phyloP scores from a whole-genome alignment of 2,888 invertebrate species.

The Drosophila rubida region DNA sequence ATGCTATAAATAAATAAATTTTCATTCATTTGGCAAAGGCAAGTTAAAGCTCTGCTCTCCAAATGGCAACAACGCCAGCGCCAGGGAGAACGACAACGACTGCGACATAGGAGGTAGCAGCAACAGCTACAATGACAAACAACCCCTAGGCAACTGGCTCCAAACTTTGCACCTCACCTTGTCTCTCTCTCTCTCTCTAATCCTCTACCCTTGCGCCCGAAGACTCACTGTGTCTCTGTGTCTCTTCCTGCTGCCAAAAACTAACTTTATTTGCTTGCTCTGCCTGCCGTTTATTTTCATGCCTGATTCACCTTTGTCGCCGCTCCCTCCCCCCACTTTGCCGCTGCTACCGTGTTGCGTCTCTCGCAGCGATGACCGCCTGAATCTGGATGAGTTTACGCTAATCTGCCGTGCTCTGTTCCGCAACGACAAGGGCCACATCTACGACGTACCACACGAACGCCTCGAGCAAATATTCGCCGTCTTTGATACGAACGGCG shows the following conservation, averaged over 20 bases:
- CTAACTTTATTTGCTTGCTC: constrained; percentile 56
- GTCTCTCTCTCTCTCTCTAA: not conserved
- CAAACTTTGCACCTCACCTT: constrained; percentile 15
- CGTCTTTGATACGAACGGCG: constrained; percentile 92
- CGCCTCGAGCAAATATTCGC: constrained; percentile 91
- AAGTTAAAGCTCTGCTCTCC: constrained; percentile 41
- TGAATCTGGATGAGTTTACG: constrained; percentile 91
- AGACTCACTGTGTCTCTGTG: constrained; percentile 3
- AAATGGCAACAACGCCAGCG: constrained; percentile 2
- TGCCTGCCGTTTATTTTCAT: constrained; percentile 56
- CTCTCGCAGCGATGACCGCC: constrained; percentile 89
- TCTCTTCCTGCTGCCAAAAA: constrained; percentile 40
- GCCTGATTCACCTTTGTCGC: constrained; percentile 53
- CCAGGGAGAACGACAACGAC: not conserved
- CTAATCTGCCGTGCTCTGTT: constrained; percentile 94
- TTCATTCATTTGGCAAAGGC: constrained; percentile 37
- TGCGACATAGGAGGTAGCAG: not conserved
- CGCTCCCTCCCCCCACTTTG: not conserved
- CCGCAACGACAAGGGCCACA: constrained; percentile 93
- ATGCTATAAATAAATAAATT: constrained; percentile 47
- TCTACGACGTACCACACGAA: constrained; percentile 90
- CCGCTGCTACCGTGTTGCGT: not conserved
- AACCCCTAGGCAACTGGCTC: constrained; percentile 37
- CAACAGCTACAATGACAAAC: constrained; percentile 39
- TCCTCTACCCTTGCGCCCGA: not conserved